A percentile compares a stretch with the other conserved stretches of the same genome.
phyloP scores from a whole-genome alignment of 2,797 vertebrate species.

The Geotrypetes seraphini region DNA sequence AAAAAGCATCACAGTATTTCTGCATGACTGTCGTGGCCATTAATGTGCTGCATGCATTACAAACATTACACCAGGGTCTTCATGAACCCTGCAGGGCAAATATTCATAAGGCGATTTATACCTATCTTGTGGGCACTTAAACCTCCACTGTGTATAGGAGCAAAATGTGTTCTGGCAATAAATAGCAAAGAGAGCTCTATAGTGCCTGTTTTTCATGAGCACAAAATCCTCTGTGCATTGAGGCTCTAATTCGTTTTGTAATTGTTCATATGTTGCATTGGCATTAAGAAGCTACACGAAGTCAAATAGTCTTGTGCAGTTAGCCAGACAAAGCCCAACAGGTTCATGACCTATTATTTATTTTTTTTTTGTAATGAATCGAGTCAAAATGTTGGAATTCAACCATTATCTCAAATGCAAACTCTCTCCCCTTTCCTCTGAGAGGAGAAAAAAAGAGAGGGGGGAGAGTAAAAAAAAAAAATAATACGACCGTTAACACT shows the following conservation, averaged over 20 bases:
- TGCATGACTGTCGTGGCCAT: conserved; percentile 31
- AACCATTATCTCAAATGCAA: conserved; percentile 64
- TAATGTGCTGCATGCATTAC: conserved; percentile 42
- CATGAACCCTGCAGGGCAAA: conserved; percentile 36
- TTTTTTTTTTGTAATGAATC: conserved; percentile 39
- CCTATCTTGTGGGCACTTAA: conserved; percentile 46
- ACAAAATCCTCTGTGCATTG: conserved; percentile 13
- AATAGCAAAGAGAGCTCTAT: conserved; percentile 24
- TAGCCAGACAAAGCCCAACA: conserved; percentile 58
- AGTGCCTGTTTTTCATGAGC: conserved; percentile 11
- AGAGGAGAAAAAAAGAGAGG: too few species aligned
- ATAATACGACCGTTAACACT: conserved; percentile 60
- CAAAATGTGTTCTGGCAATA: conserved; percentile 37
- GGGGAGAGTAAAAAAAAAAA: conserved; percentile 52
- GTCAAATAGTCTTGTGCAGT: conserved; percentile 34
- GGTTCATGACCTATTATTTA: conserved; percentile 21
- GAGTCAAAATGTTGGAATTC: conserved; percentile 67
- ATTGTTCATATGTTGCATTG: background rate
- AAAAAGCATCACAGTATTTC: conserved; percentile 27
- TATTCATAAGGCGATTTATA: conserved; percentile 56
- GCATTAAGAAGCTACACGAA: conserved; percentile 16
- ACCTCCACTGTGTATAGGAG: conserved; percentile 37
- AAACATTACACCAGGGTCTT: conserved; percentile 42
- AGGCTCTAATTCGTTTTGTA: conserved; percentile 8
- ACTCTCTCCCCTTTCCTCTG: conserved; percentile 13